A percentile compares a stretch with the other conserved stretches of the same genome.
Evolutionary conservation across 2,113 vertebrate species (phyloP).

Genomic region (Eretmochelys imbricata): DNA sequence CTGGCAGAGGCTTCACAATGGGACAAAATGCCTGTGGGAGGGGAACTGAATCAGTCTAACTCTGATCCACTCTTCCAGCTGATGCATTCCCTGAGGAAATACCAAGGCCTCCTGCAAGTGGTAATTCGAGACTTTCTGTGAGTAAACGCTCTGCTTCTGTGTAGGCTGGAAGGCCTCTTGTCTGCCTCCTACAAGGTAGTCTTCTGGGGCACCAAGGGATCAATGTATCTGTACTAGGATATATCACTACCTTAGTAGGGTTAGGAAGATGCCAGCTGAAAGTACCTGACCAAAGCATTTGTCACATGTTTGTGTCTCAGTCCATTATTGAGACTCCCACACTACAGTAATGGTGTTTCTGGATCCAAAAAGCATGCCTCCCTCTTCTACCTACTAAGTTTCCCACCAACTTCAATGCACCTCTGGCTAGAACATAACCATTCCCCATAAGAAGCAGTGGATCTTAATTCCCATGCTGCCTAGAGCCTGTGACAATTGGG

Average conservation of each 20-base stretch:
- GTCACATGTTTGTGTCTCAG: no score
- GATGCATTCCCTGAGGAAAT: background rate
- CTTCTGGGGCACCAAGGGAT: no score
- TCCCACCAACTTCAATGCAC: no score
- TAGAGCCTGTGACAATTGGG: background rate
- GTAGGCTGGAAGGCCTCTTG: no score
- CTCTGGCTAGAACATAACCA: no score
- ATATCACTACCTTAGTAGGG: no score
- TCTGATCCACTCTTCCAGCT: constrained; percentile 42
- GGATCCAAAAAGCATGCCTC: background rate
- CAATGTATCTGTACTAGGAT: background rate
- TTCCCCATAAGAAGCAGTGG: background rate
- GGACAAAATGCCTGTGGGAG: background rate
- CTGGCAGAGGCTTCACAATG: background rate
- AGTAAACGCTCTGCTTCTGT: background rate
- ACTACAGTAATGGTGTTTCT: background rate
- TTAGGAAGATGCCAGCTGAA: background rate
- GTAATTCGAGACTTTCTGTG: constrained; percentile 45
- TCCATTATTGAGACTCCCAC: background rate
- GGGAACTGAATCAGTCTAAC: background rate
- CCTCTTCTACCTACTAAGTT: background rate
- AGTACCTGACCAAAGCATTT: background rate
- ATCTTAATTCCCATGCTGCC: background rate
- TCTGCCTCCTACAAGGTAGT: no score
- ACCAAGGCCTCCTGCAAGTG: constrained; percentile 38